Evolutionary conservation across 1,140 invertebrate species (phyloP), one percentile per base, ranked within the genome.

Genomic region (Pseudomyrmex pallidus): DNA sequence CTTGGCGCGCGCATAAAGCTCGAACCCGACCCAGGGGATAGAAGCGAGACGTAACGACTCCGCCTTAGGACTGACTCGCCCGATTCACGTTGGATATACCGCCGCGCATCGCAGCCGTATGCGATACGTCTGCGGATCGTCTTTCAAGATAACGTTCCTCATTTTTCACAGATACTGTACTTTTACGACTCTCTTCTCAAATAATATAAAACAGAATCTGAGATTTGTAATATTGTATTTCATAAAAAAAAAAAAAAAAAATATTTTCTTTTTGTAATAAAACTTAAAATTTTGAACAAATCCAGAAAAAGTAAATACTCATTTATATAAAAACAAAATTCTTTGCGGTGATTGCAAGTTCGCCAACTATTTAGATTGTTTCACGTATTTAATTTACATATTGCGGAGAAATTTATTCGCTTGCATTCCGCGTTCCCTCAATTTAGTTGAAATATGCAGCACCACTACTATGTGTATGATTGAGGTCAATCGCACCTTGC

Each of bases 1-100:
- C 62, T 54, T 72, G 66, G 77, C 46, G 44, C 67, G 68, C 54
- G 67, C 77, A 73, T 74, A 61, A 82, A 82, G 46, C 68, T 61
- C 54, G 74, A 17, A 35, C 20, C 12, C 25, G 20, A 13, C 64
- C 35, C 9, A 10, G 25, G 13, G 13, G 68, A 12, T 48, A 78
- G 66, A 78, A 66, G 13, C 25, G 25, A 61, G 35, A 78, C 20
- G 13, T 48, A 78, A 78, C 48, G 52, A 67, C 63, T 56, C 15
- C 17, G 74, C 74, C 74, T 77, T 67, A 77, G 35, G 8, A 63
- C 50, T 44, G 12, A 77, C 74, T 17, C 25, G 74, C 17, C 61
- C 61, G 63, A 78, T 67, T 78, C 68, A 67, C 7, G 67, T 17
- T 67, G 48, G 64, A 67, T 67, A 48, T 61, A 66, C 22, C 46